phyloP scores from a whole-genome alignment of 2,797 vertebrate species.

The Pseudochirops corinnae region DNA sequence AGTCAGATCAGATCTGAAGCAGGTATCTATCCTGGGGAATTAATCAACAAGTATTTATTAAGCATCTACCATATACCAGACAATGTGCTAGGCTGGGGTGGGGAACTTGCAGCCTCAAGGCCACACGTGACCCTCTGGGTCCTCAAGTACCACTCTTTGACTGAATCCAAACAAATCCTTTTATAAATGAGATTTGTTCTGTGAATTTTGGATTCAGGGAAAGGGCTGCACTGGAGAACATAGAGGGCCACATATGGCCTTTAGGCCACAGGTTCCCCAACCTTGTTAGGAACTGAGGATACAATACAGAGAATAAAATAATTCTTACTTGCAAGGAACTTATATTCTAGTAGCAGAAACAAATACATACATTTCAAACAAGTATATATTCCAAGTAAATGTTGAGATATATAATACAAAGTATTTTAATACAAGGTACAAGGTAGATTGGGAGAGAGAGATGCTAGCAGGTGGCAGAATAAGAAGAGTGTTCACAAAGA shows the following conservation, averaged over 20 bases:
- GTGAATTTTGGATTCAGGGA: too few species aligned
- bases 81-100: background rate
- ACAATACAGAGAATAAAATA: background rate
- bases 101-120: too few species aligned
- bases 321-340: background rate
- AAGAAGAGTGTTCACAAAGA: too few species aligned
- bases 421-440: background rate
- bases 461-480: background rate
- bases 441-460: background rate
- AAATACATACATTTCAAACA: background rate
- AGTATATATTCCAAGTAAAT: background rate
- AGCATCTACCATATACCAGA: background rate
- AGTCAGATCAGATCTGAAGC: too few species aligned
- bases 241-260: too few species aligned
- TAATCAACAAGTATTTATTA: background rate
- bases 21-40: background rate
- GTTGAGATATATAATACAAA: background rate
- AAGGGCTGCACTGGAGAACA: too few species aligned
- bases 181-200: too few species aligned
- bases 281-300: background rate
- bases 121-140: too few species aligned
- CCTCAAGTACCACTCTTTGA: too few species aligned
- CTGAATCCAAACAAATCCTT: too few species aligned
- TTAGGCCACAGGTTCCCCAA: too few species aligned
- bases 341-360: background rate